Conservation (phyloP, 1,140 invertebrate genomes). For the Drosophila carrolli region DNA sequence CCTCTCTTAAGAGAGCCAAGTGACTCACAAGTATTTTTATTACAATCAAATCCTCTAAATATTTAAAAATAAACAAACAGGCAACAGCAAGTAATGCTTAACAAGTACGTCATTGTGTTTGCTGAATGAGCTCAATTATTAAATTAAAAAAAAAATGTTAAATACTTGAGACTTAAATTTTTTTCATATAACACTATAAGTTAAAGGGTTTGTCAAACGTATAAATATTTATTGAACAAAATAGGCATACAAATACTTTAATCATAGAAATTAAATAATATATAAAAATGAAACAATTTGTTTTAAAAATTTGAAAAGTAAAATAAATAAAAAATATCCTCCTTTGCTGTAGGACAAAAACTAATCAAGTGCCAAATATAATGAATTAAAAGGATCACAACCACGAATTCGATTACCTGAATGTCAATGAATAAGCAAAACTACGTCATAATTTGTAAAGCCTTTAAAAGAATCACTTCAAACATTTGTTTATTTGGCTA, state of each 20-base stretch:
- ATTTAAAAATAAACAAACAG: constrained; percentile 45
- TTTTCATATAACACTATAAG: too few species aligned
- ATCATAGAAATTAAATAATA: background rate
- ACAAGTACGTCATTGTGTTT: constrained; percentile 10
- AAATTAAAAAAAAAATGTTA: background rate
- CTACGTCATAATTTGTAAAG: constrained; percentile 1
- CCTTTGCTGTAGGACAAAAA: background rate
- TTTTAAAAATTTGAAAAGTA: background rate
- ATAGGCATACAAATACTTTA: too few species aligned
- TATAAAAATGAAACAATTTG: background rate
- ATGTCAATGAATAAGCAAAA: background rate
- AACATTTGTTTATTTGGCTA: background rate
- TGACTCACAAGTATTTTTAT: constrained; percentile 42
- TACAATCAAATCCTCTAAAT: constrained; percentile 25
- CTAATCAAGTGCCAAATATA: background rate
- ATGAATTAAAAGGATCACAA: background rate
- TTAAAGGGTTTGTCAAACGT: too few species aligned
- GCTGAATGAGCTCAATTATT: background rate
- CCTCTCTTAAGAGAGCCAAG: constrained; percentile 1
- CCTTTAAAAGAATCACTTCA: background rate
- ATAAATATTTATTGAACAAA: too few species aligned
- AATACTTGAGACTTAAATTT: too few species aligned
- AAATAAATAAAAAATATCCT: background rate
- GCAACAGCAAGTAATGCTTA: constrained; percentile 7
- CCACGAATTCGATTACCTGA: background rate